These are phyloP conservation scores for Cosmorhoe ocellata DNA, from an alignment of 2,888 invertebrate species.

Conservation along the genomic window DNA sequence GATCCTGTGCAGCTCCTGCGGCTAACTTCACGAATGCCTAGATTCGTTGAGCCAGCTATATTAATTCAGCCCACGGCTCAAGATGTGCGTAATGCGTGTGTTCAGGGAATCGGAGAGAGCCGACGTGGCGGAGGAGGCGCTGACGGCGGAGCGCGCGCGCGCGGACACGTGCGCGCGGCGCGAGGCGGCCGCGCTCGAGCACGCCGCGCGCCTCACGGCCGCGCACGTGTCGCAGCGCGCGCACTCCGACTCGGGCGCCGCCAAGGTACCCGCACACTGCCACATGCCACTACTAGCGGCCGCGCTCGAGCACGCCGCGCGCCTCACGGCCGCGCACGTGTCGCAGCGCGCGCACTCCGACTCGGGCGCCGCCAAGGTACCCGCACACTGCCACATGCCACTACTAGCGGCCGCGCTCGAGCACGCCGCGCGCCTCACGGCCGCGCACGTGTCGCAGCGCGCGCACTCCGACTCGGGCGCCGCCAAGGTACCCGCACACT, in stretches of 20 bases:
- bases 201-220: constrained; percentile 65
- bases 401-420: constrained; percentile 49
- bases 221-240: constrained; percentile 50
- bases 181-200: constrained; percentile 67
- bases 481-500: constrained; percentile 42
- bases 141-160: constrained; percentile 53
- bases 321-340: constrained; percentile 59
- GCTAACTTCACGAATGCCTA: too few relatives aligned
- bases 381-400: too few relatives aligned
- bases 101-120: constrained; percentile 60
- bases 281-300: constrained; percentile 18
- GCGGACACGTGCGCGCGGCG: constrained; percentile 66
- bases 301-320: constrained; percentile 67
- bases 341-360: constrained; percentile 43
- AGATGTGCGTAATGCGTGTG: not conserved
- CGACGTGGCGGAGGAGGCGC: constrained; percentile 52
- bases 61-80: too few relatives aligned
- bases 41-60: too few relatives aligned
- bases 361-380: constrained; percentile 46
- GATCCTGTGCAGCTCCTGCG: too few relatives aligned
- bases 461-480: constrained; percentile 38
- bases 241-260: constrained; percentile 38
- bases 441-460: constrained; percentile 51
- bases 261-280: constrained; percentile 40
- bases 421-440: constrained; percentile 67